Base-by-base conservation (phyloP, 1,140 invertebrate genomes). In the Atopsyche davidsoni region DNA sequence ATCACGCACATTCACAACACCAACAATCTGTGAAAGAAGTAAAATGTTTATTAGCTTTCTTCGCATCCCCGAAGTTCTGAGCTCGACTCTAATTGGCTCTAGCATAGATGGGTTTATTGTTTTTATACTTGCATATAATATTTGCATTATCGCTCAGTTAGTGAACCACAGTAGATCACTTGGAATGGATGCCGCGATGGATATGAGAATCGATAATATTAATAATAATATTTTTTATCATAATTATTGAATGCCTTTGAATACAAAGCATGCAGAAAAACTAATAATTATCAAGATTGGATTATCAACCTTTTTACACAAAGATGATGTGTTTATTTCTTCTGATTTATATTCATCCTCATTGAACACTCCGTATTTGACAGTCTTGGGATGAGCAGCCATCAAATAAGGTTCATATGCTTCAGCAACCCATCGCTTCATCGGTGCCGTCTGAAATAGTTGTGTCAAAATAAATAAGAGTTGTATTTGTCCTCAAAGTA, bases 331-430 rank as follows among this genome's bases (percentile, higher is more conserved):
- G 14, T 53, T 39, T 14, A 41, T 41, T 28, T 46, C 44, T 34
- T 54, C 36, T 21, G 43, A 41, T 21, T 54, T 57, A 19, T 45
- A 51, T 40, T 58, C 51, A 4, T 19, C 25, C 34, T 50, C 47
- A 35, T 55, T 48, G 22, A 51, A 51, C n/a, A 58, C 41, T 47
- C 35, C 35, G 45, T 58, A 58, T 46, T 51, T 58, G 9, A 54
- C 24, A 32, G 47, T 25, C 31, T 44, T 23, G 13, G 56, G 56
- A 24, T 51, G 43, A 4, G 46, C 18, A 11, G 48, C 45, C 47
- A 54, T 54, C 13, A 58, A 58, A 34, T 51, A 58, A 7, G 56
- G 56, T 43, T 58, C 56, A 44, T 40, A 54, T 11, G 43, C 56
- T 46, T 58, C 56, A 24, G 56, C 56, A 23, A 58, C 51, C 56